Evolutionary conservation across 2,113 vertebrate genomes (phyloP).

Genomic region (Clarias batrachus): DNA sequence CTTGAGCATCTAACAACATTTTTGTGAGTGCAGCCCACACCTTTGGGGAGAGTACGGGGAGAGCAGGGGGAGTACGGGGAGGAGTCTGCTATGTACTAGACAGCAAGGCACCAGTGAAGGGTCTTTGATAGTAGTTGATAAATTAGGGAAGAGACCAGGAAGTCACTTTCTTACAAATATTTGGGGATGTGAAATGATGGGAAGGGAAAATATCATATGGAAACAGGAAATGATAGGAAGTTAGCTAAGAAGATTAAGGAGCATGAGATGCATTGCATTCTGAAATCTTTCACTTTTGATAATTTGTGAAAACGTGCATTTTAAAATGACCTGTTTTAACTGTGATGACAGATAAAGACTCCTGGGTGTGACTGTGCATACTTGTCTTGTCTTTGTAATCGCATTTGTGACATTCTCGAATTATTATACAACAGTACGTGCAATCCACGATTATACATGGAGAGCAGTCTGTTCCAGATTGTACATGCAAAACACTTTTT

Average conservation of each 20-base stretch:
- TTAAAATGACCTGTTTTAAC: neutral
- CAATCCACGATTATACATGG: neutral
- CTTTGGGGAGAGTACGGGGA: no score
- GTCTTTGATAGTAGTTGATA: neutral
- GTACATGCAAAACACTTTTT: neutral
- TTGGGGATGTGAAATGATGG: neutral
- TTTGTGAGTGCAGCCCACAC: neutral
- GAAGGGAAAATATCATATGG: neutral
- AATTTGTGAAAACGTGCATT: neutral
- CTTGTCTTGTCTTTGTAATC: neutral
- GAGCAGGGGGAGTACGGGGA: neutral
- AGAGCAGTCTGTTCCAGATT: neutral
- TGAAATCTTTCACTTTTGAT: neutral
- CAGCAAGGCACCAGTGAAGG: neutral
- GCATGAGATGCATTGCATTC: neutral
- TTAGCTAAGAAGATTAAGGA: neutral
- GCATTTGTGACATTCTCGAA: neutral
- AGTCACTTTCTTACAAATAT: neutral
- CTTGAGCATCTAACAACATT: conserved; percentile 1
- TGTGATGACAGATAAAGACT: neutral
- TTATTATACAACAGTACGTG: neutral
- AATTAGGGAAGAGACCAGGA: neutral
- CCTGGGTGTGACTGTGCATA: neutral
- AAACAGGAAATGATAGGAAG: neutral
- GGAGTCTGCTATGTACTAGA: neutral